Conservation (phyloP, 2,888 invertebrate genomes). For the Antheraea yamamai region DNA sequence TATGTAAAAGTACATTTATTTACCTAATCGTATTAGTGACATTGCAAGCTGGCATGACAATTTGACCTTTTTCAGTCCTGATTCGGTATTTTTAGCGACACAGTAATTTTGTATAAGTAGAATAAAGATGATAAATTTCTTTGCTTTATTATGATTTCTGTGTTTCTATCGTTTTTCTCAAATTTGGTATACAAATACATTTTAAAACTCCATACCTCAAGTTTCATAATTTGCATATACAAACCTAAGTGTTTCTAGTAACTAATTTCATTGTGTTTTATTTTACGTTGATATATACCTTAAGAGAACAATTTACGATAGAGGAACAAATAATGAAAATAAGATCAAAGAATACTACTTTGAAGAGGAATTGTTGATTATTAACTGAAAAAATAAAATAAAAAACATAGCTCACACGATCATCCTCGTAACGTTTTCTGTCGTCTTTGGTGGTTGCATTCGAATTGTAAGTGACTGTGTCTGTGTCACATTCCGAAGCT, state of each 20-base stretch:
- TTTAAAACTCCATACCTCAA: not conserved
- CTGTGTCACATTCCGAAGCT: slow-evolving; percentile 1
- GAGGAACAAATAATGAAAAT: not conserved
- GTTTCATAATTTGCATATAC: too few species aligned
- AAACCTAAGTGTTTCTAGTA: not conserved
- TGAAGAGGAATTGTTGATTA: not conserved
- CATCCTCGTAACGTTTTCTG: slow-evolving; percentile 10
- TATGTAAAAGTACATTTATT: not conserved
- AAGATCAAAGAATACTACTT: not conserved
- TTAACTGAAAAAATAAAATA: slow-evolving; percentile 3
- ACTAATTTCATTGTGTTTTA: not conserved
- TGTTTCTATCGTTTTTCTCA: not conserved
- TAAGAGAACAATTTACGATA: not conserved
- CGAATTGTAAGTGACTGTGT: not conserved
- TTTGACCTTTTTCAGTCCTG: not conserved
- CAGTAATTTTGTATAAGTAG: not conserved
- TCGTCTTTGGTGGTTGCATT: not conserved
- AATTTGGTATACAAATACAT: not conserved
- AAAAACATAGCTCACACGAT: slow-evolving; percentile 3
- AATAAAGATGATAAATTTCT: not conserved
- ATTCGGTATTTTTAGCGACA: too few species aligned
- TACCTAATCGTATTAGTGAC: not conserved
- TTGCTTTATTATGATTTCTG: not conserved
- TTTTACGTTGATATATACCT: too few species aligned
- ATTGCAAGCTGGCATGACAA: not conserved